Evolutionary conservation across 2,113 vertebrate species (phyloP), one percentile per base, ranked within the genome.

Genomic region (Salvelinus sp.): DNA sequence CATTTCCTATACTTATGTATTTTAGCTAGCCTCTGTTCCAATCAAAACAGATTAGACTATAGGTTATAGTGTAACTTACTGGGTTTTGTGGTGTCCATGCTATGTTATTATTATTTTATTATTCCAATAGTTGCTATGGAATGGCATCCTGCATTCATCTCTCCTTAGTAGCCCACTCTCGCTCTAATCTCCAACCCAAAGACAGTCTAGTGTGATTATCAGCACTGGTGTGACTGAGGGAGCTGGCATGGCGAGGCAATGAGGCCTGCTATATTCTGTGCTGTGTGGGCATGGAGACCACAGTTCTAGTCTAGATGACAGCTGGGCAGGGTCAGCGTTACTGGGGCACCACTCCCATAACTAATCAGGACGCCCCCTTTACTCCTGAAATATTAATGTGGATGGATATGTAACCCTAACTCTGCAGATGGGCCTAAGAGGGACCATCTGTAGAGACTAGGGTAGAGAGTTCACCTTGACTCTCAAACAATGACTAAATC

Each of bases 321-420:
- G 22, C 3, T 47, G 57, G n/a, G 6, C 44, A 12, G 76, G 78
- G 76, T 23, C n/a, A 47, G 67, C n/a, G 20, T 62, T 23, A n/a
- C 38, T n/a, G 18, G 66, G 30, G 30, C 18, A 27, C 23, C 71
- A 60, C 72, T 75, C 73, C 76, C 76, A 78, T 70, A 73, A 86
- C 73, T 79, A 77, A 77, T 81, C 74, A 76, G 6, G 67, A 67
- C 58, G 74, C 75, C 47, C 48, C 30, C 1, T 1, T 27, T 18
- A 74, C 70, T 75, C 73, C 58, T 78, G 47, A 74, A 60, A 69
- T 63, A 81, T 70, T 70, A 76, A 50, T 76, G 38, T 1, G 77
- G 77, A 74, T 86, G 76, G 74, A 74, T 23, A 28, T 68, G 77
- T 79, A 73, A 82, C 66, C 2, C 50, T 79, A 72, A 30, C 76